Conservation (phyloP, 64 coral and sea anemone species). For the Porites australiensis region DNA sequence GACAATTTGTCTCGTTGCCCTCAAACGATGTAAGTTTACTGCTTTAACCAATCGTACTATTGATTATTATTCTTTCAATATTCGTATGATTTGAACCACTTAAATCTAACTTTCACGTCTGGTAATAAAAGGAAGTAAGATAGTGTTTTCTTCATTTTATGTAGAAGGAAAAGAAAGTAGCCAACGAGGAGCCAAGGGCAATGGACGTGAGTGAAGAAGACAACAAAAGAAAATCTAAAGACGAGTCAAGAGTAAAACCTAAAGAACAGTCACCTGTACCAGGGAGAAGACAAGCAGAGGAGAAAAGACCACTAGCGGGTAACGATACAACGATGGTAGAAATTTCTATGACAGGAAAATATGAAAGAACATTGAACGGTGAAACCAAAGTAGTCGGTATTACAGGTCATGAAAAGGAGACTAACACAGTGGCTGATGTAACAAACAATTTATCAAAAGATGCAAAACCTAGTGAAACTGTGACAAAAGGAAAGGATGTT, state of each 20-base stretch:
- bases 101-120: no score
- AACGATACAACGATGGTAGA: background rate
- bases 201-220: background rate
- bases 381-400: background rate
- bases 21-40: no score
- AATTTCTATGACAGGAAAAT: background rate
- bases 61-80: no score
- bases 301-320: background rate
- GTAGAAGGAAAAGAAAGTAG: conserved; percentile 34
- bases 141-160: background rate
- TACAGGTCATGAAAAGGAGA: conserved; percentile 14
- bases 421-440: background rate
- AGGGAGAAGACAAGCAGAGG: background rate
- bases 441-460: background rate
- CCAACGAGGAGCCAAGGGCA: background rate
- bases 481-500: background rate
- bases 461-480: background rate
- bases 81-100: no score
- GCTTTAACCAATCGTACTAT: no score
- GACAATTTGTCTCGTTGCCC: no score
- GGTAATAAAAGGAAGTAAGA: no score
- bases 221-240: background rate
- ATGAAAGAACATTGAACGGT: conserved; percentile 16
- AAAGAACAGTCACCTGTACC: background rate
- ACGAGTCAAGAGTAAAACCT: background rate